These are phyloP conservation scores for Pristionchus exspectatus DNA, from an alignment of 2,888 invertebrate species.

Conservation along the genomic window DNA sequence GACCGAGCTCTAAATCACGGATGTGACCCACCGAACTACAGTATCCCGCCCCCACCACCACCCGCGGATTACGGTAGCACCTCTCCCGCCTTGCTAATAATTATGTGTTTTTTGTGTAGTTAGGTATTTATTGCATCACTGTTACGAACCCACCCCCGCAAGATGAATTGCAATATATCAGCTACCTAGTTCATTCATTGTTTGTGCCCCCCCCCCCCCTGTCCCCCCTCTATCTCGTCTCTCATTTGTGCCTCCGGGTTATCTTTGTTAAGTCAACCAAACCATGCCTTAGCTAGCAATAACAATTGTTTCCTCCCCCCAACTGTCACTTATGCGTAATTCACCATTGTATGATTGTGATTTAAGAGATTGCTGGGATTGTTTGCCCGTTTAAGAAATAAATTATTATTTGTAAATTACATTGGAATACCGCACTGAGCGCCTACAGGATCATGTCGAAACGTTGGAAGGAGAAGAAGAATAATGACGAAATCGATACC, in stretches of 20 bases:
- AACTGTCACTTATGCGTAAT: constrained; percentile 7
- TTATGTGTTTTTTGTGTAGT: not conserved
- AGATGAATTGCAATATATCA: constrained; percentile 41
- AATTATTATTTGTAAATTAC: not conserved
- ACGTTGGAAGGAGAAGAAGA: not conserved
- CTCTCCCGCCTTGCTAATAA: not conserved
- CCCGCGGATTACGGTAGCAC: constrained; percentile 2
- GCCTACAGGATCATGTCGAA: not conserved
- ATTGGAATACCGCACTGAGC: not conserved
- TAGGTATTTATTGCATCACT: not conserved
- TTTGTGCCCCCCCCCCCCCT: not conserved
- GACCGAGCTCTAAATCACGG: constrained; percentile 70
- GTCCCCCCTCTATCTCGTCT: not conserved
- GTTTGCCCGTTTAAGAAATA: not conserved
- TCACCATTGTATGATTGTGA: not conserved
- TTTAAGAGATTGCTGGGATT: not conserved
- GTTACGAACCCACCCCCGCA: not conserved
- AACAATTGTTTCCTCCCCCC: not conserved
- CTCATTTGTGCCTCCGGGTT: constrained; percentile 14
- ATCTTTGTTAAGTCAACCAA: not conserved
- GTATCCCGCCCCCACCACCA: no score
- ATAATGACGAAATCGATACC: no score
- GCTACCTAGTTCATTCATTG: not conserved
- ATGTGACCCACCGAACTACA: not conserved
- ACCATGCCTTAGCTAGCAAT: not conserved